Evolutionary conservation across 23 tunicate genomes (phyloP).

Genomic region (Styela clava): DNA sequence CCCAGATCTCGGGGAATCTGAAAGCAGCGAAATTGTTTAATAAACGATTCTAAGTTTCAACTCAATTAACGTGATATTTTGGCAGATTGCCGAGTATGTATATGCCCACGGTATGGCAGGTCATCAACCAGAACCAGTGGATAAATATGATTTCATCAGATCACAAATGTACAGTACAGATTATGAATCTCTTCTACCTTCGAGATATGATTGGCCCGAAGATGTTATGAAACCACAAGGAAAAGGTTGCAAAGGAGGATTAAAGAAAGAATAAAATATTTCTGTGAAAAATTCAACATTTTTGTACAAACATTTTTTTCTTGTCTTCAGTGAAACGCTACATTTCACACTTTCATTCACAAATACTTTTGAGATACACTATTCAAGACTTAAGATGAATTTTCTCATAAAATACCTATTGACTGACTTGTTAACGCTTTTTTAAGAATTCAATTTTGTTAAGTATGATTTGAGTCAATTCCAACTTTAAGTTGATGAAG

Average conservation of each 20-base stretch:
- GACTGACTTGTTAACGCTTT: too few relatives aligned
- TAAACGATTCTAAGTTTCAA: too few relatives aligned
- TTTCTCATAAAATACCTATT: too few relatives aligned
- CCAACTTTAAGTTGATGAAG: too few relatives aligned
- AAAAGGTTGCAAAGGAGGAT: slow-evolving; percentile 8
- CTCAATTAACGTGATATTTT: too few relatives aligned
- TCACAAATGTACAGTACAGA: slow-evolving; percentile 9
- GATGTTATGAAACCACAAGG: slow-evolving; percentile 32
- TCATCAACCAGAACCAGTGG: slow-evolving; percentile 24
- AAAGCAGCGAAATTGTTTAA: too few relatives aligned
- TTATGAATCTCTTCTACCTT: slow-evolving; percentile 26
- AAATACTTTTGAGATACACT: too few relatives aligned
- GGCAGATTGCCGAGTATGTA: slow-evolving; percentile 29
- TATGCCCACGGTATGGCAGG: slow-evolving; percentile 26
- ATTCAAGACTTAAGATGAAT: neutral
- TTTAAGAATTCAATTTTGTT: too few relatives aligned
- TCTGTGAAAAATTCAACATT: neutral
- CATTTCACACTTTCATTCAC: too few relatives aligned
- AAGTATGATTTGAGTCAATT: too few relatives aligned
- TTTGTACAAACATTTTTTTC: neutral
- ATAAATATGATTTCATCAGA: slow-evolving; percentile 17
- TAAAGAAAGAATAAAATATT: neutral
- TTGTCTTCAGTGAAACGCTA: neutral
- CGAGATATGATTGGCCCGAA: slow-evolving; percentile 23
- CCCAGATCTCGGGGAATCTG: too few relatives aligned